A percentile compares a stretch with the other conserved stretches of the same genome.
Evolutionary conservation across 2,797 vertebrate species (phyloP).

Genomic region (Chelon labrosus): DNA sequence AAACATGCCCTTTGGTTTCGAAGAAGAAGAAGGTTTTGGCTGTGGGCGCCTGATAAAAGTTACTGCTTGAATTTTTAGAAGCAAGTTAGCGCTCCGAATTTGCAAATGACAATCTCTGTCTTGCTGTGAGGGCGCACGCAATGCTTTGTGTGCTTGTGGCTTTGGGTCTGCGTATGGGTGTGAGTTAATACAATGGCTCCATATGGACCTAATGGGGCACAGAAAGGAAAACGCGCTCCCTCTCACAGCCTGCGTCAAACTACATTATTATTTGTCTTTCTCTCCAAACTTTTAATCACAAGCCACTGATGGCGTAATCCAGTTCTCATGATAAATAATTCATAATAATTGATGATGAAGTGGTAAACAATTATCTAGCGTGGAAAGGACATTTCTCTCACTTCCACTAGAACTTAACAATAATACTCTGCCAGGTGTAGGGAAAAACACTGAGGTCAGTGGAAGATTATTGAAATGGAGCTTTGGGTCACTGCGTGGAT

Average conservation of each 20-base stretch:
- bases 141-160: neutral
- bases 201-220: constrained; percentile 74
- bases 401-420: constrained; percentile 15
- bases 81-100: constrained; percentile 53
- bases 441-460: constrained; percentile 8
- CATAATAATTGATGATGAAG: constrained; percentile 23
- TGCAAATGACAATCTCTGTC: constrained; percentile 56
- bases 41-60: constrained; percentile 69
- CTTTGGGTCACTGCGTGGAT: constrained; percentile 26
- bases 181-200: constrained; percentile 40
- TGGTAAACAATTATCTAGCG: constrained; percentile 9
- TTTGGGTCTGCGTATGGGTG: neutral
- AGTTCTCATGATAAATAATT: constrained; percentile 42
- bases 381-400: neutral
- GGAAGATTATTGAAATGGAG: constrained; percentile 47
- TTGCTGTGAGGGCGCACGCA: constrained; percentile 13
- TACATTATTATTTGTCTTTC: constrained; percentile 39
- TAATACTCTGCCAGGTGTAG: constrained; percentile 7
- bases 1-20: constrained; percentile 75
- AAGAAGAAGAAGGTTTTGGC: constrained; percentile 58
- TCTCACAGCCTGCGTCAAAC: constrained; percentile 37
- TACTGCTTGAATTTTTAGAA: constrained; percentile 61
- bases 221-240: constrained; percentile 31
- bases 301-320: constrained; percentile 28
- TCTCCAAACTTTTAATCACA: constrained; percentile 28